Evolutionary conservation across 2,113 vertebrate species (phyloP).

Genomic region (Dromas ardeola): DNA sequence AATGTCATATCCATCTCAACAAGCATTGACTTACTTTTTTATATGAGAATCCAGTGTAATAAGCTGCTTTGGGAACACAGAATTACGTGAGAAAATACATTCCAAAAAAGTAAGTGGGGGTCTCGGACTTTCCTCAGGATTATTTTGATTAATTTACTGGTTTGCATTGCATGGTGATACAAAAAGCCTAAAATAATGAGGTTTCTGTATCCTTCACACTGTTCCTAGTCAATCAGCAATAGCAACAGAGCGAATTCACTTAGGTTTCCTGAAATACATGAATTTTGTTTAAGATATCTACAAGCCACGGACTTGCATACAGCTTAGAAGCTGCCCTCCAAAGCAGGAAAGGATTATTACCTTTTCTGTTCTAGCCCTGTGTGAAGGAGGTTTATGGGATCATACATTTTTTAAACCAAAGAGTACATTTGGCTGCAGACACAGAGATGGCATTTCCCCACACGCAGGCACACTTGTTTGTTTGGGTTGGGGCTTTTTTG

Average conservation of each 20-base stretch:
- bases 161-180: background rate
- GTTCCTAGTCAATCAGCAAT: background rate
- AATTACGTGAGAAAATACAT: background rate
- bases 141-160: constrained; percentile 17
- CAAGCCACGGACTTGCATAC: background rate
- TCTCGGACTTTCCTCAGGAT: background rate
- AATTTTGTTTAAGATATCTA: background rate
- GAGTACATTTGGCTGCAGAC: background rate
- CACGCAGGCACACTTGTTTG: background rate
- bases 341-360: background rate
- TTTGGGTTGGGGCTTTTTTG: background rate
- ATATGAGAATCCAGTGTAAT: background rate
- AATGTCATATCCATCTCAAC: background rate
- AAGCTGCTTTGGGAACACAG: background rate
- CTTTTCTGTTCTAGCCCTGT: background rate
- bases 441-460: background rate
- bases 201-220: background rate
- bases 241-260: background rate
- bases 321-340: background rate
- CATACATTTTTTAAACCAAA: background rate
- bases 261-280: background rate
- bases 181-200: constrained; percentile 10
- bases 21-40: background rate
- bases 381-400: background rate
- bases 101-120: background rate